These are phyloP conservation scores for Proisotoma minuta DNA, from an alignment of 2,888 invertebrate genomes.

Conservation along the genomic window DNA sequence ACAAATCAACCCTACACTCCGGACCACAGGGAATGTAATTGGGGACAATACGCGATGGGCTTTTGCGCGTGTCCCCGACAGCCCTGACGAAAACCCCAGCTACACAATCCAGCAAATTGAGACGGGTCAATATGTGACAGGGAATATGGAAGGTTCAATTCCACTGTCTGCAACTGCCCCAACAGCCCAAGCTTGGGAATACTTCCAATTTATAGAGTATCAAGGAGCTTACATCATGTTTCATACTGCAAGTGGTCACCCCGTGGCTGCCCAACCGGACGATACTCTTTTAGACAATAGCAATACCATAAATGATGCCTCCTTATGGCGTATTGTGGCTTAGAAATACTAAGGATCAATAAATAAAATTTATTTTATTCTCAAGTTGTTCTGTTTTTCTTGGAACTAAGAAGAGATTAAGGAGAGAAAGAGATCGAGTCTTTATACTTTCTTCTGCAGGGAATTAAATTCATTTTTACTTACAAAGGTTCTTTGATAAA, in stretches of 20 bases:
- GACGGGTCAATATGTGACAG: conserved; percentile 33
- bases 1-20: conserved; percentile 20
- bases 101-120: conserved; percentile 21
- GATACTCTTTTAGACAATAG: conserved; percentile 35
- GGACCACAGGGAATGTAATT: conserved; percentile 1
- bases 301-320: conserved; percentile 18
- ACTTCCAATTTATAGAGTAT: conserved; percentile 34
- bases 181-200: conserved; percentile 33
- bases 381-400: too few relatives aligned
- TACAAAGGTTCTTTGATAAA: too few relatives aligned
- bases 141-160: conserved; percentile 22
- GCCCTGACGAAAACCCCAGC: conserved; percentile 18
- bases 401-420: too few relatives aligned
- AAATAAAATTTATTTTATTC: too few relatives aligned
- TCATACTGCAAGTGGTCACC: conserved; percentile 28
- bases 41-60: conserved; percentile 20
- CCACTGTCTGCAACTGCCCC: conserved; percentile 27
- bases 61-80: conserved; percentile 20
- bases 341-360: neutral
- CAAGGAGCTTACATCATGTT: conserved; percentile 27
- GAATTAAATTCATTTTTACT: too few relatives aligned
- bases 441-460: too few relatives aligned
- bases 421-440: too few relatives aligned
- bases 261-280: conserved; percentile 32
- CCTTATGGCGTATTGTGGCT: conserved; percentile 17